phyloP scores from a whole-genome alignment of 1,140 invertebrate species.

The Zaprionus gabonicus region DNA sequence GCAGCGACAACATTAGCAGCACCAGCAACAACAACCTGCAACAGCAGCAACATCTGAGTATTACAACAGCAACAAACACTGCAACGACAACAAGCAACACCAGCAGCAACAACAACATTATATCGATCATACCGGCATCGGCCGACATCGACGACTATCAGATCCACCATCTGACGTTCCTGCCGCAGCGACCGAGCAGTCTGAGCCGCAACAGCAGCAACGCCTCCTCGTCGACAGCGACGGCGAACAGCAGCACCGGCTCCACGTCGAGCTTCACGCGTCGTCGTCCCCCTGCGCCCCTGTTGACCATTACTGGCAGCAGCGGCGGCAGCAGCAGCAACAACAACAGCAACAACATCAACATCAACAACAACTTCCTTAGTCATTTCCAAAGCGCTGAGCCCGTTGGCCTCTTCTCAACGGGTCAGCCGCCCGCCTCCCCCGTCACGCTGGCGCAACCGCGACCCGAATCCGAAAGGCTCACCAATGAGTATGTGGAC shows the following conservation, averaged over 20 bases:
- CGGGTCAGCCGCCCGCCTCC: slow-evolving; percentile 72
- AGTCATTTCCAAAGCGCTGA: slow-evolving; percentile 83
- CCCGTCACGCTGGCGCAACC: slow-evolving; percentile 88
- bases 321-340: slow-evolving; percentile 56
- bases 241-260: slow-evolving; percentile 64
- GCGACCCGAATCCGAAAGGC: slow-evolving; percentile 90
- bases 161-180: slow-evolving; percentile 79
- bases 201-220: slow-evolving; percentile 78
- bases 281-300: slow-evolving; percentile 82
- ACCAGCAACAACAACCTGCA: slow-evolving; percentile 35
- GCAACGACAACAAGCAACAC: slow-evolving; percentile 59
- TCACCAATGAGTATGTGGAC: slow-evolving; percentile 94
- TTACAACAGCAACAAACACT: slow-evolving; percentile 23
- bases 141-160: slow-evolving; percentile 77
- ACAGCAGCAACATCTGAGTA: slow-evolving; percentile 44
- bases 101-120: slow-evolving; percentile 58
- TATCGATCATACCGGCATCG: slow-evolving; percentile 71
- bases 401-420: slow-evolving; percentile 49
- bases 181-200: slow-evolving; percentile 78
- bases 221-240: slow-evolving; percentile 69
- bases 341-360: slow-evolving; percentile 79
- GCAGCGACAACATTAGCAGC: slow-evolving; percentile 34
- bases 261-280: slow-evolving; percentile 70
- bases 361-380: slow-evolving; percentile 79
- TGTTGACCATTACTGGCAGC: slow-evolving; percentile 34